A percentile compares a stretch with the other conserved stretches of the same genome.
These are phyloP conservation scores for Tetrao urogallus DNA, from an alignment of 2,113 vertebrate species.

Conservation along the genomic window DNA sequence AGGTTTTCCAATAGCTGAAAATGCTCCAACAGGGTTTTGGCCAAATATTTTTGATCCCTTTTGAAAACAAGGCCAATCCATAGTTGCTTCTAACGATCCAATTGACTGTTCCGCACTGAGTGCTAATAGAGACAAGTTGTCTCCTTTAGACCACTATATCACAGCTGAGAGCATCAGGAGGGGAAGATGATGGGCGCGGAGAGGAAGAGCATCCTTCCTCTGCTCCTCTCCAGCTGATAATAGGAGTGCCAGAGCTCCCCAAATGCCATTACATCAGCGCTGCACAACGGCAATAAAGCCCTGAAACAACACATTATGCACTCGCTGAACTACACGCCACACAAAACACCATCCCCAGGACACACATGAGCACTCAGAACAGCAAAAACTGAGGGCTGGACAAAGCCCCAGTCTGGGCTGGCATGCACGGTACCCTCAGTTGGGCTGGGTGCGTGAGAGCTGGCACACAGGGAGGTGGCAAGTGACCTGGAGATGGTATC, in stretches of 20 bases:
- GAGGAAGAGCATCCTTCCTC: slow-evolving; percentile 58
- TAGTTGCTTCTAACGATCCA: slow-evolving; percentile 2
- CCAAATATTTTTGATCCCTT: slow-evolving; percentile 39
- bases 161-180: slow-evolving; percentile 50
- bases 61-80: slow-evolving; percentile 14
- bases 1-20: slow-evolving; percentile 18
- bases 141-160: slow-evolving; percentile 45
- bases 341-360: neutral
- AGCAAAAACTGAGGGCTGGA: neutral
- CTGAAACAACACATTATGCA: slow-evolving; percentile 26
- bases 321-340: neutral
- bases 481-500: neutral
- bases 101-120: slow-evolving; percentile 6
- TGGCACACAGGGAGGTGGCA: neutral
- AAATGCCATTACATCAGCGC: slow-evolving; percentile 5
- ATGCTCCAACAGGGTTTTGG: neutral
- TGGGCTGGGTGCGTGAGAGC: neutral
- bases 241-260: slow-evolving; percentile 11
- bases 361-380: neutral
- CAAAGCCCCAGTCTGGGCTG: neutral
- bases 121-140: slow-evolving; percentile 51
- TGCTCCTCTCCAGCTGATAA: slow-evolving; percentile 21
- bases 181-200: slow-evolving; percentile 42
- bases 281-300: slow-evolving; percentile 44
- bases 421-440: neutral